phyloP scores from a whole-genome alignment of 2,888 invertebrate genomes.

The Silvanus unidentatus region DNA sequence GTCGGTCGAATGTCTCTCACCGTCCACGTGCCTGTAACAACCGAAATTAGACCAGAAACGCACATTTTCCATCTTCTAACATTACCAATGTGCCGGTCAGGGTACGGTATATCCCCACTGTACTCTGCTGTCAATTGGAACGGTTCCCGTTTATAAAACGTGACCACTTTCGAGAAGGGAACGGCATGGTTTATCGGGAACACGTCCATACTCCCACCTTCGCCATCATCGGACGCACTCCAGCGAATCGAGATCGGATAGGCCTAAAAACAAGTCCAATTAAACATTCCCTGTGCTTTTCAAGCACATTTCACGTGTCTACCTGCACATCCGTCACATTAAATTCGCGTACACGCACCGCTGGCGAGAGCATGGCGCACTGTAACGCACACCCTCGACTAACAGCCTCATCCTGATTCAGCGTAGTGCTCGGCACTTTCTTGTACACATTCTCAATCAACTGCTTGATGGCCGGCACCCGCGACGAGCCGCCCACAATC shows the following conservation, averaged over 20 bases:
- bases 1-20: slow-evolving; percentile 81
- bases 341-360: slow-evolving; percentile 95
- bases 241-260: slow-evolving; percentile 82
- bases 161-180: slow-evolving; percentile 91
- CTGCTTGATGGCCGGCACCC: slow-evolving; percentile 88
- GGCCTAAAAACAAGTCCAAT: slow-evolving; percentile 43
- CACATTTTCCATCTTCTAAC: too few species aligned
- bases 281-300: too few species aligned
- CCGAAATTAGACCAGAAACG: neutral
- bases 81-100: slow-evolving; percentile 72
- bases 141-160: slow-evolving; percentile 84
- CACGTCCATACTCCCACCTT: slow-evolving; percentile 72
- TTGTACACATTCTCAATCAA: slow-evolving; percentile 83
- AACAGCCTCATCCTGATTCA: slow-evolving; percentile 98
- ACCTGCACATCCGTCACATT: slow-evolving; percentile 83
- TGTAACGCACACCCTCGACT: slow-evolving; percentile 92
- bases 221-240: slow-evolving; percentile 58
- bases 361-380: slow-evolving; percentile 96
- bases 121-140: slow-evolving; percentile 86
- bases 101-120: slow-evolving; percentile 66
- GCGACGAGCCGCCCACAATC: slow-evolving; percentile 90
- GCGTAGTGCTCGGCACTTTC: slow-evolving; percentile 84
- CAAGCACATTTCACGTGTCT: too few species aligned
- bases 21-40: slow-evolving; percentile 59
- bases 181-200: slow-evolving; percentile 85